A percentile compares a stretch with the other conserved stretches of the same genome.
Conservation (phyloP, 1,140 invertebrate species). For the Platyscapa corneri region DNA sequence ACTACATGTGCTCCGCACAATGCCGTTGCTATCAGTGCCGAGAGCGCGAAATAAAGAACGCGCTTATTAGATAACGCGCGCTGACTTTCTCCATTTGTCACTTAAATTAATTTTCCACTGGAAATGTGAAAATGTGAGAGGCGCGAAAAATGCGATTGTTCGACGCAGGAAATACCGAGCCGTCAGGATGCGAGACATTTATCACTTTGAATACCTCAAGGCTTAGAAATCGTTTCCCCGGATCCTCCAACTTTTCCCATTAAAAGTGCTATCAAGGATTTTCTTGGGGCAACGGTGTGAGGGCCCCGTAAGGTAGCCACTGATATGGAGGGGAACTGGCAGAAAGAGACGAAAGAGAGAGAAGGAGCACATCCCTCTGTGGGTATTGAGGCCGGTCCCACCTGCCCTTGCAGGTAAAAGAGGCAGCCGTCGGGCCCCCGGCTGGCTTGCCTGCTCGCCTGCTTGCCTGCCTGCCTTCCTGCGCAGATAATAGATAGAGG, state of each 20-base stretch:
- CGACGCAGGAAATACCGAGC: too few species aligned
- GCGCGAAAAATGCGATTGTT: too few species aligned
- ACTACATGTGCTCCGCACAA: not conserved
- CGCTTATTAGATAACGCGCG: not conserved
- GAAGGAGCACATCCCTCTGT: constrained; percentile 44
- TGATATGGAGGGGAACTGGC: constrained; percentile 29
- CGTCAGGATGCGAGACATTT: too few species aligned
- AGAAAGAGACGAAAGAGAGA: constrained; percentile 17
- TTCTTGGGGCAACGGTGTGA: not conserved
- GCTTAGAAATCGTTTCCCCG: too few species aligned
- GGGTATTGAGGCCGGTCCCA: constrained; percentile 45
- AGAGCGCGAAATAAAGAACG: not conserved
- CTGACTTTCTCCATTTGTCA: too few species aligned
- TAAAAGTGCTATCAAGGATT: not conserved
- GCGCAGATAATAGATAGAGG: constrained; percentile 53
- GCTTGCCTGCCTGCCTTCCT: not conserved
- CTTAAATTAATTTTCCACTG: too few species aligned
- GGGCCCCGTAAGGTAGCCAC: constrained; percentile 3
- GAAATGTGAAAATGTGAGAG: too few species aligned
- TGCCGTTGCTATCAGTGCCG: too few species aligned
- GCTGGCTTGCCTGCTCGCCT: too few species aligned
- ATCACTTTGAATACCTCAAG: too few species aligned
- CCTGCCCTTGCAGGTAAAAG: constrained; percentile 51
- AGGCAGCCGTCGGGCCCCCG: constrained; percentile 8
- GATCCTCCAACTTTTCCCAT: not conserved